Evolutionary conservation across 2,113 vertebrate genomes (phyloP).

Genomic region (Paratilapia polleni): DNA sequence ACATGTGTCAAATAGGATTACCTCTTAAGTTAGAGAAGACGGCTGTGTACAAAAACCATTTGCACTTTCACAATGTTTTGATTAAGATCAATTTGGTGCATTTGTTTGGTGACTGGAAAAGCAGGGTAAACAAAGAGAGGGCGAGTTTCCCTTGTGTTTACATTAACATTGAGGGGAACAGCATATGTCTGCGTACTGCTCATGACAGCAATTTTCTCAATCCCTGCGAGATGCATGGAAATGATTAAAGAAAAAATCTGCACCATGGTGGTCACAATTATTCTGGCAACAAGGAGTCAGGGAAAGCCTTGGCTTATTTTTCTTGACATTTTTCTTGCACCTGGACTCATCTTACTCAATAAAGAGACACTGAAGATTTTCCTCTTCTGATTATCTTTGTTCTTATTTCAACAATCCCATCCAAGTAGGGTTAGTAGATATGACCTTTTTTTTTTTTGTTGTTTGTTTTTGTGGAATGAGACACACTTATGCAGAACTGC

Average conservation of each 20-base stretch:
- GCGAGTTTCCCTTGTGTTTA: constrained; percentile 67
- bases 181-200: constrained; percentile 56
- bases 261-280: constrained; percentile 64
- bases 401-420: constrained; percentile 21
- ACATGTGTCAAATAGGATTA: constrained; percentile 50
- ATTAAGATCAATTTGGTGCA: constrained; percentile 61
- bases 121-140: constrained; percentile 61
- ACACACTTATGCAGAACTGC: neutral
- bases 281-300: constrained; percentile 64
- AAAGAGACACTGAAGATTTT: constrained; percentile 21
- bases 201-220: constrained; percentile 69
- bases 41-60: constrained; percentile 59
- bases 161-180: constrained; percentile 51
- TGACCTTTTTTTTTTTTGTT: neutral
- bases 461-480: neutral
- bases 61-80: constrained; percentile 69
- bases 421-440: neutral
- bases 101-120: constrained; percentile 71
- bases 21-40: constrained; percentile 22
- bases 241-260: constrained; percentile 74
- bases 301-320: constrained; percentile 8
- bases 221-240: constrained; percentile 65
- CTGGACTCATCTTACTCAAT: constrained; percentile 47
- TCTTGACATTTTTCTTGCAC: constrained; percentile 38
- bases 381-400: neutral